phyloP scores from a whole-genome alignment of 2,888 invertebrate genomes.

The Heliconius erato region DNA sequence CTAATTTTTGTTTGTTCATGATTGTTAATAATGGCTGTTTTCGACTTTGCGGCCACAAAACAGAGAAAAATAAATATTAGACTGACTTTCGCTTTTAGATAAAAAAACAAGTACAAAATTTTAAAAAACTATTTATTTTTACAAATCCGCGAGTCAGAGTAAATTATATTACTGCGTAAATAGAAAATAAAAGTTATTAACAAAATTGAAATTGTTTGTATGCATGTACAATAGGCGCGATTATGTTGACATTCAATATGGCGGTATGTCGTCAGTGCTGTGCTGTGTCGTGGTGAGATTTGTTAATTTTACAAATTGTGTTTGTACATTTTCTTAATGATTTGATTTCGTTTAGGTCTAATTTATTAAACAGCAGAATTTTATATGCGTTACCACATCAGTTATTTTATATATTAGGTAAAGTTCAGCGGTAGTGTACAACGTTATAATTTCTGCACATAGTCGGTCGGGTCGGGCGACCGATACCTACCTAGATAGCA shows the following conservation, averaged over 20 bases:
- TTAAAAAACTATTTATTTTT: slow-evolving; percentile 68
- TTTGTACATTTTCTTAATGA: slow-evolving; percentile 60
- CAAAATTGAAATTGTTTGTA: slow-evolving; percentile 60
- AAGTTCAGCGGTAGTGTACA: slow-evolving; percentile 54
- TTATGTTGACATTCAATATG: slow-evolving; percentile 94
- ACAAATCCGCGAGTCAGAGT: slow-evolving; percentile 56
- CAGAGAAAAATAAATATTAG: slow-evolving; percentile 53
- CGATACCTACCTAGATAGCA: slow-evolving; percentile 74
- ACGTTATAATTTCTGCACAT: slow-evolving; percentile 73
- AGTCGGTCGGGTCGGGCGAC: slow-evolving; percentile 68
- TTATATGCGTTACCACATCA: slow-evolving; percentile 59
- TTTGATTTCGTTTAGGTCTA: slow-evolving; percentile 36
- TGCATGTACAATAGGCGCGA: slow-evolving; percentile 74
- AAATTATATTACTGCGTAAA: slow-evolving; percentile 50
- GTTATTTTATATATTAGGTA: slow-evolving; percentile 56
- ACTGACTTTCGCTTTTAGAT: slow-evolving; percentile 68
- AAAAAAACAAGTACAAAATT: slow-evolving; percentile 81
- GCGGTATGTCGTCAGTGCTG: slow-evolving; percentile 98
- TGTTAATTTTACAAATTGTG: slow-evolving; percentile 74
- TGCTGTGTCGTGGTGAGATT: slow-evolving; percentile 98
- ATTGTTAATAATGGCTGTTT: slow-evolving; percentile 8
- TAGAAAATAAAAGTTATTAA: slow-evolving; percentile 42
- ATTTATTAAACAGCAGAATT: slow-evolving; percentile 36
- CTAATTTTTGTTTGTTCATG: neutral
- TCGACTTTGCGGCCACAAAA: slow-evolving; percentile 42